These are phyloP conservation scores for Coptodon rendalli DNA, from an alignment of 2,113 vertebrate species.

Conservation along the genomic window DNA sequence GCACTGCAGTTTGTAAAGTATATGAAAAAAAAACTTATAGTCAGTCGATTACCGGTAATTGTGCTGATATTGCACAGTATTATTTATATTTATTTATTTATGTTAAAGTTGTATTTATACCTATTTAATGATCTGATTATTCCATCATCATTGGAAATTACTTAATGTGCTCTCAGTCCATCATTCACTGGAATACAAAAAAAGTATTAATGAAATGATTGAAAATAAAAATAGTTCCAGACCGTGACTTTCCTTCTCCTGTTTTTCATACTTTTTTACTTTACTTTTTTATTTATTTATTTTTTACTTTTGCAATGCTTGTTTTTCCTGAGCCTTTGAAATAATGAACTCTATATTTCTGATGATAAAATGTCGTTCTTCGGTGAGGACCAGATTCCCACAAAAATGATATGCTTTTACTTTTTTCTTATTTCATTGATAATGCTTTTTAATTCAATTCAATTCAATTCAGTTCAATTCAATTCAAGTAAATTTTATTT, in stretches of 20 bases:
- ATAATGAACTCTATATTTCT: background rate
- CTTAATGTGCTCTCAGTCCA: background rate
- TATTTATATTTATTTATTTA: background rate
- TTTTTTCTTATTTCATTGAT: background rate
- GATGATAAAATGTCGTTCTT: background rate
- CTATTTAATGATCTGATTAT: background rate
- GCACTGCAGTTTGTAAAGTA: background rate
- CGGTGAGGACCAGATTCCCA: background rate
- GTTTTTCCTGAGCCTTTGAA: background rate
- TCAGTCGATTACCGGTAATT: background rate
- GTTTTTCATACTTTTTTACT: background rate
- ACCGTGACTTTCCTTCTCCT: background rate
- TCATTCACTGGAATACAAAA: background rate
- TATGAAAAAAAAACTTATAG: background rate
- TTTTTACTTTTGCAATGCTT: background rate
- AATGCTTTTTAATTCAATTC: background rate
- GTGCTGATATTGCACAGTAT: background rate
- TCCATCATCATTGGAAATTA: background rate
- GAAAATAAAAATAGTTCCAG: background rate
- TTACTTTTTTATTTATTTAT: background rate
- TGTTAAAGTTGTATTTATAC: background rate
- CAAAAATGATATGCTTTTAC: background rate
- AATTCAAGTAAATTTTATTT: background rate
- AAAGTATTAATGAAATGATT: background rate
- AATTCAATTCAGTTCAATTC: background rate